These are phyloP conservation scores for Drosophila testacea DNA, from an alignment of 2,888 invertebrate genomes.

Conservation along the genomic window DNA sequence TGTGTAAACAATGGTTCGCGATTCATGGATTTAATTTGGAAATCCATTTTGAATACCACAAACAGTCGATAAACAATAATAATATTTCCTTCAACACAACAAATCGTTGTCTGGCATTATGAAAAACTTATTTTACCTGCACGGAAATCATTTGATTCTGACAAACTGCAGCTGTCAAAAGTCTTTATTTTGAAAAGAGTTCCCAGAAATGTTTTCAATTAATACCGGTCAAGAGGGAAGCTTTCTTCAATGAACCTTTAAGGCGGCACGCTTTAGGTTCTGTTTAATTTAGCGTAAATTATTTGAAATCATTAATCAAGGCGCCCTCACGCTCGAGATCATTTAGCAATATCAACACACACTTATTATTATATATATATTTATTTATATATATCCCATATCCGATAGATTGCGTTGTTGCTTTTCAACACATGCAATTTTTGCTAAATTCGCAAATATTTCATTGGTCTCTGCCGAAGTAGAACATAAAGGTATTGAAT, in stretches of 20 bases:
- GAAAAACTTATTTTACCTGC: not conserved
- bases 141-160: constrained; percentile 17
- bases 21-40: not conserved
- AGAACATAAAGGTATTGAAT: constrained; percentile 1
- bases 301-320: constrained; percentile 49
- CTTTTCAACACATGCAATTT: constrained; percentile 40
- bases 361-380: not conserved
- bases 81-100: not conserved
- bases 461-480: constrained; percentile 13
- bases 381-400: constrained; percentile 1
- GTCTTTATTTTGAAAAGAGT: constrained; percentile 17
- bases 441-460: constrained; percentile 24
- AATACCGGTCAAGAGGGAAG: constrained; percentile 30
- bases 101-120: not conserved
- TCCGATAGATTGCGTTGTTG: constrained; percentile 14
- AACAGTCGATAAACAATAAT: not conserved
- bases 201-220: constrained; percentile 58
- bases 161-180: constrained; percentile 45
- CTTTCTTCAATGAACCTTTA: constrained; percentile 22
- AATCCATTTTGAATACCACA: not conserved
- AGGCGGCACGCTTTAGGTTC: constrained; percentile 24
- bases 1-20: not conserved
- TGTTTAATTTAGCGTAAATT: constrained; percentile 36
- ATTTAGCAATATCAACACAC: constrained; percentile 26
- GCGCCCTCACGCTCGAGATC: constrained; percentile 14